These are phyloP conservation scores for Noctua pronuba DNA, from an alignment of 2,888 invertebrate genomes.

Conservation along the genomic window DNA sequence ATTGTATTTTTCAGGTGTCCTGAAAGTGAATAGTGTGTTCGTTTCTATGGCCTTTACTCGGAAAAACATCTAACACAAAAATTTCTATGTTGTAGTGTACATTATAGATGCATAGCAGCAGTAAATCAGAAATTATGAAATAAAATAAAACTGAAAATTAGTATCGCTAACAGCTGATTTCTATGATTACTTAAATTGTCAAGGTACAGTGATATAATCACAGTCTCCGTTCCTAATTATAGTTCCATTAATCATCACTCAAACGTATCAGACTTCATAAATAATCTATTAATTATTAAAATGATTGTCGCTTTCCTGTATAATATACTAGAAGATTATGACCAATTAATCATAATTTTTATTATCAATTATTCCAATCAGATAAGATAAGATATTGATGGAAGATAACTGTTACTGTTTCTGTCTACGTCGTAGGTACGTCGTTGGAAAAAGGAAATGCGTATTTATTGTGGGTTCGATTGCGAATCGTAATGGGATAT, in stretches of 20 bases:
- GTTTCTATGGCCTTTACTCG: too few species aligned
- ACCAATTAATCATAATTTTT: constrained; percentile 39
- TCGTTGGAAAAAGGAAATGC: background rate
- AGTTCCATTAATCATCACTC: background rate
- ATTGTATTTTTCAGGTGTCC: background rate
- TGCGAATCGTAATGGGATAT: background rate
- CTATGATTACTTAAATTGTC: background rate
- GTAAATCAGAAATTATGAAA: background rate
- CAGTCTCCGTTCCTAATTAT: background rate
- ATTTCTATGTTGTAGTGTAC: background rate
- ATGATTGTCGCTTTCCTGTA: constrained; percentile 19
- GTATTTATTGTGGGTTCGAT: background rate
- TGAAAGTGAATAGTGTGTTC: background rate
- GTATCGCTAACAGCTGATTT: background rate
- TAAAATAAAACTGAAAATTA: background rate
- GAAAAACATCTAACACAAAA: background rate
- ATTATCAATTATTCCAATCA: constrained; percentile 19
- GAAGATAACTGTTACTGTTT: constrained; percentile 15
- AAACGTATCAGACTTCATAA: constrained; percentile 7
- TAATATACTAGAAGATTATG: constrained; percentile 26
- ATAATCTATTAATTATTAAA: constrained; percentile 28
- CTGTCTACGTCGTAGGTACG: background rate
- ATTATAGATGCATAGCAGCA: background rate
- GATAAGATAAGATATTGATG: constrained; percentile 3
- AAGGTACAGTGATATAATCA: background rate